Evolutionary conservation across 2,797 vertebrate genomes (phyloP).

Genomic region (Pangasius larnaudii): DNA sequence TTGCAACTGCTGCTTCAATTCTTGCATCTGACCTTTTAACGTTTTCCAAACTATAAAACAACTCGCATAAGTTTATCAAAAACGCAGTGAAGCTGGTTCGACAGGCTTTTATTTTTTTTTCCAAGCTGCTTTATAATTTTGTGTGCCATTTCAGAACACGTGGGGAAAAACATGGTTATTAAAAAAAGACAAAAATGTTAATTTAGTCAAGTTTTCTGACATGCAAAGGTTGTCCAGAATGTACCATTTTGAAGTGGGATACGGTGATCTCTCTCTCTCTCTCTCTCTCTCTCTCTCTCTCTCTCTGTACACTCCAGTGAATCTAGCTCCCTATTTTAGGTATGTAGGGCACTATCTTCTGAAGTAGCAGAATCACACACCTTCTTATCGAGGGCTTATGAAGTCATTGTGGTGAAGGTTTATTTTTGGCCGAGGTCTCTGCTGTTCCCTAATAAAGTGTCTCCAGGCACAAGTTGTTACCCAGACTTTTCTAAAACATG

Average conservation of each 20-base stretch:
- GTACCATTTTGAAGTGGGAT: constrained; percentile 36
- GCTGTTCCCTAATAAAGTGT: constrained; percentile 49
- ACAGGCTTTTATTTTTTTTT: not conserved
- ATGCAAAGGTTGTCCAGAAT: constrained; percentile 29
- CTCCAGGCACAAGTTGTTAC: constrained; percentile 49
- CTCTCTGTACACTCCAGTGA: constrained; percentile 34
- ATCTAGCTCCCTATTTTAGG: constrained; percentile 72
- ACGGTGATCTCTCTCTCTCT: constrained; percentile 44
- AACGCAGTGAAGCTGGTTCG: not conserved
- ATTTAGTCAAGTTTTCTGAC: not conserved
- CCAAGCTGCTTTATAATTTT: not conserved
- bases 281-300: constrained; percentile 29
- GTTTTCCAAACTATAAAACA: not conserved
- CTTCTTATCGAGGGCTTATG: constrained; percentile 61
- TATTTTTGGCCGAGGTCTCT: constrained; percentile 48
- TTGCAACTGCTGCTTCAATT: not conserved
- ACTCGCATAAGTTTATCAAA: not conserved
- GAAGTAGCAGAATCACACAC: constrained; percentile 61
- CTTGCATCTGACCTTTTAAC: not conserved
- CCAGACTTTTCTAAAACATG: constrained; percentile 44
- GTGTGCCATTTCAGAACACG: not conserved
- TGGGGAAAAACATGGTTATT: not conserved
- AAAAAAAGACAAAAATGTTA: not conserved
- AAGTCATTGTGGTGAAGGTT: constrained; percentile 60
- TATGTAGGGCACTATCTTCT: constrained; percentile 73